phyloP scores from a whole-genome alignment of 2,888 invertebrate genomes.

The Stenchaetothrips biformis region DNA sequence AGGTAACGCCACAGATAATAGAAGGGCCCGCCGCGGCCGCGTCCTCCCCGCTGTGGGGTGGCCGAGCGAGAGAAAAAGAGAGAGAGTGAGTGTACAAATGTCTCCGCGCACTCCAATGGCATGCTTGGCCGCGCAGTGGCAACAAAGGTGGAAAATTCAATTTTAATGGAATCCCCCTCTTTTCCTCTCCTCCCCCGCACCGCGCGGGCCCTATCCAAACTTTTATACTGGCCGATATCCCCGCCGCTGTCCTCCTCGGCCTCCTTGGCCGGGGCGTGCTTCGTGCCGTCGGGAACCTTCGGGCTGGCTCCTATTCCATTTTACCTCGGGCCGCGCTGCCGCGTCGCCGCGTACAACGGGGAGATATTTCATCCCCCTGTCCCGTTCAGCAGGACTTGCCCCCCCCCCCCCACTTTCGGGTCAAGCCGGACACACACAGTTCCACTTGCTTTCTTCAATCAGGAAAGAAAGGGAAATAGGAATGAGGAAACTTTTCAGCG shows the following conservation, averaged over 20 bases:
- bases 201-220: background rate
- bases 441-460: constrained; percentile 10
- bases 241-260: background rate
- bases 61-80: background rate
- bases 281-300: too few species aligned
- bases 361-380: constrained; percentile 7
- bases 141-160: constrained; percentile 18
- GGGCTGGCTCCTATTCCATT: too few species aligned
- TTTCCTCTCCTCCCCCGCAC: background rate
- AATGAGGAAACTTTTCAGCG: constrained; percentile 2
- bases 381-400: background rate
- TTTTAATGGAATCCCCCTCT: background rate
- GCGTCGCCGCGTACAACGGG: too few species aligned
- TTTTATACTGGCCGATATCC: constrained; percentile 20
- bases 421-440: background rate
- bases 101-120: background rate
- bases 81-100: background rate
- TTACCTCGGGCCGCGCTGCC: too few species aligned
- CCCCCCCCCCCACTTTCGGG: too few species aligned
- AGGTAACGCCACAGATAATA: too few species aligned
- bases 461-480: constrained; percentile 10
- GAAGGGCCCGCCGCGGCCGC: too few species aligned
- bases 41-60: too few species aligned
- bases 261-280: too few species aligned
- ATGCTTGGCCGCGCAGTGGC: background rate